Evolutionary conservation across 2,797 vertebrate species (phyloP), one percentile per base, ranked within the genome.

Genomic region (Takifugu rubripes): DNA sequence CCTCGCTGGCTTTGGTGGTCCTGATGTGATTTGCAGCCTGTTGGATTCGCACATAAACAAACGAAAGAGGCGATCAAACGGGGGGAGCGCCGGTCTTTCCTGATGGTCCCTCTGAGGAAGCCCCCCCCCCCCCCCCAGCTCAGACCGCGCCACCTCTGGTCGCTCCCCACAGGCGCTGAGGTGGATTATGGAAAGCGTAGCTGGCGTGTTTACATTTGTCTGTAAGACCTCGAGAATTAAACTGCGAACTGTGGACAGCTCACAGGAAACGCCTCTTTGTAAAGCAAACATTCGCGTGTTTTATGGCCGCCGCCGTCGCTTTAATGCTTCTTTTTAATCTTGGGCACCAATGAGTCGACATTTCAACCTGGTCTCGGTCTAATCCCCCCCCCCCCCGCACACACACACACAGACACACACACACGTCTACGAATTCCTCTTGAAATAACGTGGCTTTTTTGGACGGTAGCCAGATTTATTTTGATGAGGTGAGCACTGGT

Each of bases 281-380:
- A 86, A 88, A 89, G 75, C 79, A 89, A 90, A 87, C 85, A 88
- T 75, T 76, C 82, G 82, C 66, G 74, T 78, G 69, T 77, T 87
- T 90, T 80, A 88, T 85, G 82, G 85, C 84, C 75, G 75, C 70
- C 47, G 85, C 84, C 75, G 75, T 68, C 47, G 49, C 79, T 81
- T 77, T 63, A 66, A 70, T 74, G 75, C 71, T 56, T 81, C 84
- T 21, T 46, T 46, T 85, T 84, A 83, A 79, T 86, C 87, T 75
- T 66, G 60, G 70, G 68, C 79, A 75, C 65, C 78, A 79, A 65
- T 81, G 81, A 84, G 77, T 78, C 66, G 62, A 87, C 81, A 76
- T 90, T 88, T 88, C 88, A 87, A 72, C 84, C 75, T 84, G 75
- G 72, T 69, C 70, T 66, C 63, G 10, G 68, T 52, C 74, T 82